Base-by-base conservation (phyloP, 2,797 vertebrate species). In the Dendrocincla fuliginosa region DNA sequence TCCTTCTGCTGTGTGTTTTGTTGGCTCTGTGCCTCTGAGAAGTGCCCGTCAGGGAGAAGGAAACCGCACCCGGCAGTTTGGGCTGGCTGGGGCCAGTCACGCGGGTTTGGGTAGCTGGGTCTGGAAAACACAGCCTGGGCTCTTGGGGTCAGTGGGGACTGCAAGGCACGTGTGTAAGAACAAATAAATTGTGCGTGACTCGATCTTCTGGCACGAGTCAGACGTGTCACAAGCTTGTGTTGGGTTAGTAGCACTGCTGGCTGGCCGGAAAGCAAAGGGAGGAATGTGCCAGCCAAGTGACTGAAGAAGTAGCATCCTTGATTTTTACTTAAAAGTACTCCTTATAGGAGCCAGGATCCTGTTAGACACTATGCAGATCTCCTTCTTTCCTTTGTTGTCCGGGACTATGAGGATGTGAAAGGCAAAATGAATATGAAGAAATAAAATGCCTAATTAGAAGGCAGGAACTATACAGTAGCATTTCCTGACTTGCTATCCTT, bases 291-390 rank as follows among this genome's bases (percentile, higher is more conserved):
- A 53, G 63, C 52, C 41, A 53, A 65, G 56, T 87, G 78, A 8
- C 49, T 78, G 44, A 41, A 35, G n/a, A 50, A 83, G 22, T 20
- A 57, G 28, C 5, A 8, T 75, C 47, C 23, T 78, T 84, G 55
- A 16, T 81, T 85, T 85, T 83, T 71, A 25, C 12, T 53, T 20
- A 56, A 28, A 52, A 25, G 13, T 71, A 17, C 6, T 61, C 5
- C 28, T 52, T 11, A 2, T 0, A 2, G 50, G n/a, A 82, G 49
- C 13, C 46, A 41, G 25, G 35, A 44, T 90, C 11, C 30, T 50
- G 33, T 46, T 67, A 24, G 35, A 25, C 3, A 1, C 35, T 37
- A 16, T 0, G 0, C 14, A 22, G n/a, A 19, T 90, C 18, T 42
- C 8, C 4, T 57, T 87, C 27, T 84, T 16, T 52, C 9, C 6